Evolutionary conservation across 2,888 invertebrate species (phyloP).

Genomic region (Clanis bilineata): DNA sequence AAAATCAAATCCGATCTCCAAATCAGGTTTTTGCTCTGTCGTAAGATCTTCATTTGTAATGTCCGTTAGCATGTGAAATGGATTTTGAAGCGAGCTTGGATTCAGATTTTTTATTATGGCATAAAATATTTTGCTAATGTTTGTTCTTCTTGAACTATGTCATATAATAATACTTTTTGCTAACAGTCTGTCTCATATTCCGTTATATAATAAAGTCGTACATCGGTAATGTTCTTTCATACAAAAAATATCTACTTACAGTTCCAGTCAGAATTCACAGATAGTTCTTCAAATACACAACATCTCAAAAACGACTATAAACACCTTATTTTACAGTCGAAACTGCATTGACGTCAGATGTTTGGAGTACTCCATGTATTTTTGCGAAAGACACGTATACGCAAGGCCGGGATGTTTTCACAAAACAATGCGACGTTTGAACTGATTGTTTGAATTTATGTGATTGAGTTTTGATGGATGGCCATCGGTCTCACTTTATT

Average conservation of each 20-base stretch:
- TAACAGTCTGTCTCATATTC: no score
- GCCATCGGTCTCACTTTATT: no score
- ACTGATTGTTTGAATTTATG: background rate
- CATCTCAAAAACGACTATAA: background rate
- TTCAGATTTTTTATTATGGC: no score
- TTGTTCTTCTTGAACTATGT: no score
- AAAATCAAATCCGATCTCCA: no score
- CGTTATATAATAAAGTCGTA: background rate
- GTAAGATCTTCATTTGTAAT: no score
- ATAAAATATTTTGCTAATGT: no score
- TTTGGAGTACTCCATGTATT: background rate
- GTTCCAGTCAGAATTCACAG: background rate
- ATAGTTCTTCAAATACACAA: background rate
- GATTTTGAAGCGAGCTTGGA: no score
- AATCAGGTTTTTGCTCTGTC: no score
- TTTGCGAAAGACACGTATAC: slow-evolving; percentile 12
- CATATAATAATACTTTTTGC: no score
- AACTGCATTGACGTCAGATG: background rate
- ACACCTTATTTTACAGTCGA: background rate
- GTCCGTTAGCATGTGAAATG: no score
- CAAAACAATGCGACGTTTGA: slow-evolving; percentile 1
- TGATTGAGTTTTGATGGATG: background rate
- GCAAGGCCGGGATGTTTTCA: slow-evolving; percentile 8
- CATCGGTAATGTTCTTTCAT: background rate
- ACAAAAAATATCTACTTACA: background rate